Conservation (phyloP, 2,888 invertebrate genomes). For the Colostygia pectinataria region DNA sequence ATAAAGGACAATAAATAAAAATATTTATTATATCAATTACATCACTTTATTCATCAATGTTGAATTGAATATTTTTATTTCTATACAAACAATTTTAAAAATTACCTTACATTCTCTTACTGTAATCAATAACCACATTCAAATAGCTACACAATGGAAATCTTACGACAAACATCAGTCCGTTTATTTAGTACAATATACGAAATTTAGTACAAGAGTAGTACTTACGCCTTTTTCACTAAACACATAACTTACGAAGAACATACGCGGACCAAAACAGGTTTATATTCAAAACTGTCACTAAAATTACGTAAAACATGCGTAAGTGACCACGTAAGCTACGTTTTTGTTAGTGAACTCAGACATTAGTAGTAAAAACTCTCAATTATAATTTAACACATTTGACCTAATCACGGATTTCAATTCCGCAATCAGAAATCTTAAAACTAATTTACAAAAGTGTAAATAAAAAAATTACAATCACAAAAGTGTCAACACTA, state of each 20-base stretch:
- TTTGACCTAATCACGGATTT: slow-evolving; percentile 5
- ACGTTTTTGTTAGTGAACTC: not conserved
- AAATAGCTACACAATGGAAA: slow-evolving; percentile 46
- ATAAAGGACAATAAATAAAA: slow-evolving; percentile 6
- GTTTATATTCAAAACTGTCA: not conserved
- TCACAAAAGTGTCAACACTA: not conserved
- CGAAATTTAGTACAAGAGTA: slow-evolving; percentile 21
- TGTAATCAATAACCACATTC: slow-evolving; percentile 44
- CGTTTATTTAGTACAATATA: slow-evolving; percentile 34
- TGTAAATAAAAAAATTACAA: slow-evolving; percentile 9
- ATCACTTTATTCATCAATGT: slow-evolving; percentile 75
- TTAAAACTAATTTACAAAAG: slow-evolving; percentile 22
- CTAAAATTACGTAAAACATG: not conserved
- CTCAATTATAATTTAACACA: slow-evolving; percentile 16
- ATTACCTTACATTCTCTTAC: slow-evolving; percentile 41
- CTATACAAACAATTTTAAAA: slow-evolving; percentile 80
- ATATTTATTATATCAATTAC: slow-evolving; percentile 52
- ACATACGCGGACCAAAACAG: not conserved
- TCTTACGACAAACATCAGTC: slow-evolving; percentile 44
- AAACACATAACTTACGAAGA: not conserved
- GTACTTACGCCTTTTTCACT: slow-evolving; percentile 1
- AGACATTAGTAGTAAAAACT: slow-evolving; percentile 5
- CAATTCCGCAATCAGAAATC: slow-evolving; percentile 1
- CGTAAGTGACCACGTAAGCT: not conserved
- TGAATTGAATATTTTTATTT: slow-evolving; percentile 78